Base-by-base conservation (phyloP, 2,888 invertebrate species). In the Zele albiditarsus region DNA sequence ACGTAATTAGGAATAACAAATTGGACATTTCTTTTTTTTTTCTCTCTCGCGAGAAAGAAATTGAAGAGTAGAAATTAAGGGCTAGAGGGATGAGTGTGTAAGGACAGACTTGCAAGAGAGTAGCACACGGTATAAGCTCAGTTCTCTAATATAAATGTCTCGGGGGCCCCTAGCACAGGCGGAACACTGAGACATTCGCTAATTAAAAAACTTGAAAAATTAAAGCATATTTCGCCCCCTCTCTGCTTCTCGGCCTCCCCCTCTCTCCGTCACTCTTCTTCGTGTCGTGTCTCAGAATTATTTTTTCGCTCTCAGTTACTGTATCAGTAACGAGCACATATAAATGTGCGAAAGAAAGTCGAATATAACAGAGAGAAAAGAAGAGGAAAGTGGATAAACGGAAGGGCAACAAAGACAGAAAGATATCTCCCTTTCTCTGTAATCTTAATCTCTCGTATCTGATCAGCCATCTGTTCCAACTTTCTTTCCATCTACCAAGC, bases 131-230 rank as follows among this genome's bases (percentile, higher is more conserved):
- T 80, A 72, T 71, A 53, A 68, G 53, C 53, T 53, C 46, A 63
- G 67, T 78, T 82, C 84, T 87, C 87, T 87, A 88, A 89, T 89
- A 89, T 89, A 89, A 89, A 89, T 89, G 89, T 88, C 88, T 83
- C 83, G 81, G 84, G 80, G 84, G 86, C 63, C 77, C 74, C 83
- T 82, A 83, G 84, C 77, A 78, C 63, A 78, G 77, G 84, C 86
- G 87, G 86, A 84, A 85, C 71, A 75, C 84, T 85, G 87, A 88
- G 89, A 89, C 89, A 88, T 89, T 89, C 89, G 87, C 88, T 89
- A 89, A 89, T 89, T 89, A 89, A 89, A 89, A 89, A 89, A 89
- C 89, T 89, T 89, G 89, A 89, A 89, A 89, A 89, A 89, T 89
- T 89, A 89, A 89, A 89, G 89, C 88, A 89, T 89, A 89, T 89